Evolutionary conservation across 1,140 invertebrate species (phyloP).

Genomic region (Neuroterus valhalla): DNA sequence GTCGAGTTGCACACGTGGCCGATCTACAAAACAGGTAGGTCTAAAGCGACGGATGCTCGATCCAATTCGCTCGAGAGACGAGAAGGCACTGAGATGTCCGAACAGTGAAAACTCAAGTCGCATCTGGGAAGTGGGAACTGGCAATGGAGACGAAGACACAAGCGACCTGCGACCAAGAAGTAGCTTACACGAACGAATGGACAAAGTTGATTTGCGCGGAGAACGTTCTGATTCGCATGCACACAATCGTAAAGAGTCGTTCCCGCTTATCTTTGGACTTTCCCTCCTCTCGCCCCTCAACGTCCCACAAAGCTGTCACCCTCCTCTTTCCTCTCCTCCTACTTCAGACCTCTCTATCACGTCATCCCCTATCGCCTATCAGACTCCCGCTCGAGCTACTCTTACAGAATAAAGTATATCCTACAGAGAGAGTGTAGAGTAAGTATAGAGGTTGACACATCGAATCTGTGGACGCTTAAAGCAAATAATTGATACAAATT

Average conservation of each 20-base stretch:
- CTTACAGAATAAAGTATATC: too few relatives aligned
- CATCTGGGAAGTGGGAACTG: neutral
- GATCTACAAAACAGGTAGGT: neutral
- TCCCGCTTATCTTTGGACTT: constrained; percentile 73
- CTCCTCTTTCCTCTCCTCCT: constrained; percentile 39
- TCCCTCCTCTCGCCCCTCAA: constrained; percentile 55
- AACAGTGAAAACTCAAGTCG: too few relatives aligned
- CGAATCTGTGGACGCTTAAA: neutral
- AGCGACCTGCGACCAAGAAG: neutral
- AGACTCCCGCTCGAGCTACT: constrained; percentile 46
- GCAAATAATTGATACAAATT: constrained; percentile 8
- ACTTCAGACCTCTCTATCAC: constrained; percentile 22
- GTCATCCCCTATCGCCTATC: constrained; percentile 54
- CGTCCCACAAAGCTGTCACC: neutral
- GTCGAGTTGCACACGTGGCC: neutral
- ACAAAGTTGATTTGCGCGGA: constrained; percentile 1
- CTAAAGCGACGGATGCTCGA: neutral
- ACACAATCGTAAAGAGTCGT: constrained; percentile 52
- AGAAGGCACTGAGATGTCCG: neutral
- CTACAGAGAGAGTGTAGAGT: constrained; percentile 53
- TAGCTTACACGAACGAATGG: neutral
- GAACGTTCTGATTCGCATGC: constrained; percentile 25
- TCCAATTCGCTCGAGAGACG: neutral
- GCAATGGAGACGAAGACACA: neutral
- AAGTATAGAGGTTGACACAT: neutral